Evolutionary conservation across 1,140 invertebrate genomes (phyloP), one percentile per base, ranked within the genome.

Genomic region (Euwallacea fornicatus): DNA sequence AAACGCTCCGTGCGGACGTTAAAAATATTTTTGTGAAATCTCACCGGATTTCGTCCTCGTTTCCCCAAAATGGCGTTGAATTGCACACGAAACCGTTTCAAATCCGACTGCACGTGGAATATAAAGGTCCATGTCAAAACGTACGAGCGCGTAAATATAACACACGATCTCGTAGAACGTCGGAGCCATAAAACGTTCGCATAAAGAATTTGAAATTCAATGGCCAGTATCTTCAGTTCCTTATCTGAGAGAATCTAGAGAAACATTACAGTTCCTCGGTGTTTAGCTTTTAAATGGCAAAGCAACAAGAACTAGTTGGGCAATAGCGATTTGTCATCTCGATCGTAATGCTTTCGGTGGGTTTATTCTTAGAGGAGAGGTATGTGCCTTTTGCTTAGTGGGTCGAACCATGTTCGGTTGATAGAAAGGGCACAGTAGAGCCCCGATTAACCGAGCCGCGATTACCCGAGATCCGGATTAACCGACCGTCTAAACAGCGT

Each of bases 201-300:
- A 33, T 33, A 54, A 65, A 69, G 56, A 69, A 69, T 69, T 55
- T 69, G 41, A 69, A 69, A 69, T 69, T 69, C 67, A 69, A 69
- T 69, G 67, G 67, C n/a, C 59, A 43, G 59, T 66, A 58, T 44
- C 63, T 66, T 66, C 47, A 15, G 59, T 44, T n/a, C 33, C 60
- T 63, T 69, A 62, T 69, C 67, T 10, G 8, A 9, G 58, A 43
- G 46, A 43, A 69, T 69, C 67, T 63, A 50, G 58, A 43, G 67
- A 69, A 69, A 69, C 67, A 69, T 63, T 61, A 61, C 67, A 43
- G 67, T 43, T 53, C 47, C 55, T 44, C 67, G 60, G 42, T 63
- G 67, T 63, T 69, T 69, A 69, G 67, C 67, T 55, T 69, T 69
- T 69, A 69, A 69, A 69, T 69, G 67, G 67, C 67, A 63, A 53